Percentiles rank a stretch among this genome's conserved stretches.
phyloP scores from a whole-genome alignment of 1,140 invertebrate species.

The Hyphantria cunea region DNA sequence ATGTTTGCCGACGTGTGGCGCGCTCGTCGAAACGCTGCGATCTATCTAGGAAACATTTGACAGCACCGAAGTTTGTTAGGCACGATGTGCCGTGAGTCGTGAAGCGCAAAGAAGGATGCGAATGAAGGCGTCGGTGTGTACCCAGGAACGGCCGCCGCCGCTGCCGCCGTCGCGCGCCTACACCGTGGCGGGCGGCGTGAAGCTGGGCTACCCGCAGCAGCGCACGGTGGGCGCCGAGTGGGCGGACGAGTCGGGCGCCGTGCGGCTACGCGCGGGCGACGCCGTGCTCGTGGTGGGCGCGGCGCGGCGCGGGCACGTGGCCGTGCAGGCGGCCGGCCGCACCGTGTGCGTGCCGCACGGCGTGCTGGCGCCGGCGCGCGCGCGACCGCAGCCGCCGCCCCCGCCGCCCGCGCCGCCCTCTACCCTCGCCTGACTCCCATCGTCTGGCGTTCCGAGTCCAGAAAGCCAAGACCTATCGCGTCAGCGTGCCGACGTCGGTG shows the following conservation, averaged over 20 bases:
- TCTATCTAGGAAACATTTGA: too few species aligned
- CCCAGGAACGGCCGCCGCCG: conserved; percentile 93
- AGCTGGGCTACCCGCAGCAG: conserved; percentile 95
- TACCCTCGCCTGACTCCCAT: too few species aligned
- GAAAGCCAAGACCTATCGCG: too few species aligned
- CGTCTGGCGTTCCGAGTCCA: too few species aligned
- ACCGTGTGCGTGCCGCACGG: conserved; percentile 60
- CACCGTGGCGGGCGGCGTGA: conserved; percentile 95
- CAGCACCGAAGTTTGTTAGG: too few species aligned
- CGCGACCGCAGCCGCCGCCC: conserved; percentile 55
- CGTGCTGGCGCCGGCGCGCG: conserved; percentile 63
- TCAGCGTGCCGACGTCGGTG: too few species aligned
- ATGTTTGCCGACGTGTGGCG: too few species aligned
- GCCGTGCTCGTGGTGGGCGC: conserved; percentile 67
- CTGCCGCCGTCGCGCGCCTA: conserved; percentile 94
- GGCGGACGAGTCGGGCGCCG: conserved; percentile 82
- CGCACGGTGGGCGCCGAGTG: conserved; percentile 95
- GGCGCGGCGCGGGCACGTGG: conserved; percentile 56
- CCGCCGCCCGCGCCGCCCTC: conserved; percentile 33
- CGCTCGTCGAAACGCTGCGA: too few species aligned
- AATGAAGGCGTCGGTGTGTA: conserved; percentile 21
- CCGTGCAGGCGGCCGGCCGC: conserved; percentile 48
- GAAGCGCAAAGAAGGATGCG: too few species aligned
- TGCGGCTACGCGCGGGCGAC: conserved; percentile 78
- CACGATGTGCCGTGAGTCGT: too few species aligned